A percentile compares a stretch with the other conserved stretches of the same genome.
phyloP scores from a whole-genome alignment of 2,888 invertebrate species.

The Agrotis segetum region DNA sequence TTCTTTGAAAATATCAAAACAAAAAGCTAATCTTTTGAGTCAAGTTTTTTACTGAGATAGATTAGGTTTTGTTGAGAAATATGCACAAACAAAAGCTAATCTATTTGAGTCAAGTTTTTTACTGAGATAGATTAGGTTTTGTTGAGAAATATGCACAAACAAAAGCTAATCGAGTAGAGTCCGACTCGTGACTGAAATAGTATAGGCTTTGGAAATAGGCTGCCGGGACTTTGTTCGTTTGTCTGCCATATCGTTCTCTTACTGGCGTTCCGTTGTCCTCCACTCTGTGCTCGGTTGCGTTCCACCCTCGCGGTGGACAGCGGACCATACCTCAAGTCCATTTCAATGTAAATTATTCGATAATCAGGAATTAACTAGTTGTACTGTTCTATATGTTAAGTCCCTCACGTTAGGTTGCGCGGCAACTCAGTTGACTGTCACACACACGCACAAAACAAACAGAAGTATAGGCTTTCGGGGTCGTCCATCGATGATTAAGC shows the following conservation, averaged over 20 bases:
- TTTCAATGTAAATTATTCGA: constrained; percentile 69
- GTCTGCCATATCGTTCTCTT: constrained; percentile 59
- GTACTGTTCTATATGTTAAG: constrained; percentile 69
- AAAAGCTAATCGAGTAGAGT: too few relatives aligned
- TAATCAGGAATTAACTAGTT: constrained; percentile 72
- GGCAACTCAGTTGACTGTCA: constrained; percentile 79
- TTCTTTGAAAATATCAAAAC: too few relatives aligned
- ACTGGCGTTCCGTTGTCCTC: constrained; percentile 53
- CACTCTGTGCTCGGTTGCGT: constrained; percentile 40
- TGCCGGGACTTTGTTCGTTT: constrained; percentile 64
- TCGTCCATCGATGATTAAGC: constrained; percentile 77
- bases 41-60: too few relatives aligned
- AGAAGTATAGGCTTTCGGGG: constrained; percentile 80
- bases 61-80: too few relatives aligned
- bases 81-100: too few relatives aligned
- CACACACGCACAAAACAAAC: constrained; percentile 83
- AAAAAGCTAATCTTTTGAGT: too few relatives aligned
- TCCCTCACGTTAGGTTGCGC: constrained; percentile 67
- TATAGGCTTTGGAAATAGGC: too few relatives aligned
- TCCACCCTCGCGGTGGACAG: constrained; percentile 42
- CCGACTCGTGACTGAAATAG: too few relatives aligned
- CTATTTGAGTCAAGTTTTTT: too few relatives aligned
- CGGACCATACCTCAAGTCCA: constrained; percentile 60
- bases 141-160: too few relatives aligned
- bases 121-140: too few relatives aligned